Evolutionary conservation across 23 tunicate species (phyloP).

Genomic region (Diplosoma virens): DNA sequence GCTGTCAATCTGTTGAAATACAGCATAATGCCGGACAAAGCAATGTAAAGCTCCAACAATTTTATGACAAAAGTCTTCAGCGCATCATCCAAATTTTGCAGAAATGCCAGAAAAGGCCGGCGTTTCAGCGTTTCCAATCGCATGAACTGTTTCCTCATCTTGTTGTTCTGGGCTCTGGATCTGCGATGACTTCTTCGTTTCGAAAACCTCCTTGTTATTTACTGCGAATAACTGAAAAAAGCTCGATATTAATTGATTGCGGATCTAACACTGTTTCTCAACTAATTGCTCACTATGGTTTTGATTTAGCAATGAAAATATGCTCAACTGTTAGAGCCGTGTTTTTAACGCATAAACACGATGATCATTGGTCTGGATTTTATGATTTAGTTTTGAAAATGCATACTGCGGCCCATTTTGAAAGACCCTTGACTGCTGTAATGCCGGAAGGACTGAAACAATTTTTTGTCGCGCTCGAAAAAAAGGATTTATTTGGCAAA

Average conservation of each 20-base stretch:
- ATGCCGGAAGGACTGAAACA: neutral
- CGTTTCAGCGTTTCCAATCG: neutral
- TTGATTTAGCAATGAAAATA: neutral
- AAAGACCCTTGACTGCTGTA: neutral
- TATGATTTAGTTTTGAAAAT: slow-evolving; percentile 22
- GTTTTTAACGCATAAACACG: slow-evolving; percentile 55
- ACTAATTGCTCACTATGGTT: slow-evolving; percentile 43
- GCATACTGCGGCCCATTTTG: neutral
- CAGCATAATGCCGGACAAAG: neutral
- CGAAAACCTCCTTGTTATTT: slow-evolving; percentile 43
- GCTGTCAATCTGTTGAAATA: no score
- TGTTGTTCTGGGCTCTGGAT: slow-evolving; percentile 58
- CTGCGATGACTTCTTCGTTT: neutral
- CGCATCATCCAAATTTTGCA: neutral
- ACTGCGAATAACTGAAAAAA: slow-evolving; percentile 1
- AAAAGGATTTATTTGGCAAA: neutral
- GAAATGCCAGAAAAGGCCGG: neutral
- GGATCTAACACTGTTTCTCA: slow-evolving; percentile 14
- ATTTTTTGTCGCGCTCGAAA: neutral
- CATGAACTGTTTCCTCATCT: slow-evolving; percentile 31
- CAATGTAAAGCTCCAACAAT: neutral
- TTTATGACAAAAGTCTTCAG: neutral
- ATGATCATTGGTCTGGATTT: slow-evolving; percentile 60
- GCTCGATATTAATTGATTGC: slow-evolving; percentile 65
- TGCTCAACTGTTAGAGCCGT: slow-evolving; percentile 47